A percentile compares a stretch with the other conserved stretches of the same genome.
These are phyloP conservation scores for Athene noctua DNA, from an alignment of 2,113 vertebrate species.

Conservation along the genomic window DNA sequence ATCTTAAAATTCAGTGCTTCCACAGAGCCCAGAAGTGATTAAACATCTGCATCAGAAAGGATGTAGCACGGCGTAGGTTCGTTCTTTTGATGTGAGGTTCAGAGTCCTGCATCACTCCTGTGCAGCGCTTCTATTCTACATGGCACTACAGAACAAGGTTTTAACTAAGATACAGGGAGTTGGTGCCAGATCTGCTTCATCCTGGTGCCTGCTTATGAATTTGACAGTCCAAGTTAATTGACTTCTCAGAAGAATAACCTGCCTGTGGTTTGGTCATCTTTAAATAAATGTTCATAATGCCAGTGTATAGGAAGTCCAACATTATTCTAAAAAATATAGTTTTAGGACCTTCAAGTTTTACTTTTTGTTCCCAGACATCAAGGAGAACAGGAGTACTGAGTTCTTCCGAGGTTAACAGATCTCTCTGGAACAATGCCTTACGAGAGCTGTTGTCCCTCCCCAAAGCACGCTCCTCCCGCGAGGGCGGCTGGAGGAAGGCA, in stretches of 20 bases:
- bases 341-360: background rate
- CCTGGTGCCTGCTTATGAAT: background rate
- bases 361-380: background rate
- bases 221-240: background rate
- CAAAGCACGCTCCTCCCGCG: background rate
- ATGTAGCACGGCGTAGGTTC: rapidly evolving
- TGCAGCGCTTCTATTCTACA: background rate
- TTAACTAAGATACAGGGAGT: background rate
- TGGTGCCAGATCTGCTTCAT: background rate
- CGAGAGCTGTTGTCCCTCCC: background rate
- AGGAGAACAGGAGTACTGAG: background rate
- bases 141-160: rapidly evolving
- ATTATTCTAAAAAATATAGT: background rate
- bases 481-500: background rate
- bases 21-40: background rate
- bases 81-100: background rate
- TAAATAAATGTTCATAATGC: background rate
- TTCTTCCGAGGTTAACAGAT: background rate
- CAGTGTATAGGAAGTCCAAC: background rate
- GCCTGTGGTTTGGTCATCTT: background rate
- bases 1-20: background rate
- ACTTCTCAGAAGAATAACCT: background rate
- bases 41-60: background rate
- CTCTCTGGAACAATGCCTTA: background rate
- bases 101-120: background rate